phyloP scores from a whole-genome alignment of 2,113 vertebrate species.

The Rhombomys opimus region DNA sequence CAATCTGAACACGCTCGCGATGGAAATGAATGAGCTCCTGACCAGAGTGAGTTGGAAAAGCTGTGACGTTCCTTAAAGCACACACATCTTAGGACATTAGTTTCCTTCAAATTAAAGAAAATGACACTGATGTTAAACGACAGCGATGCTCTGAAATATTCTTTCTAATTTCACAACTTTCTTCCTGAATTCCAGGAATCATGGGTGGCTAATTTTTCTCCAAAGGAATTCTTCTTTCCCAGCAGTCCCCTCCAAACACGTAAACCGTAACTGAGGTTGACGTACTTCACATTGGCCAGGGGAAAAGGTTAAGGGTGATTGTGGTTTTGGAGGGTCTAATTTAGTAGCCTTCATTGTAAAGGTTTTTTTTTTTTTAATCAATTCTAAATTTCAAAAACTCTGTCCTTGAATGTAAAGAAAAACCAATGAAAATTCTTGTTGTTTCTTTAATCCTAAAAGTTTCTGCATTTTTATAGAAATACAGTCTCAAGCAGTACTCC shows the following conservation, averaged over 20 bases:
- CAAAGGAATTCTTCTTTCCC: not conserved
- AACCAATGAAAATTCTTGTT: slow-evolving; percentile 39
- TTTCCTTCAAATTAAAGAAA: not conserved
- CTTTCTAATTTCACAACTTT: slow-evolving; percentile 3
- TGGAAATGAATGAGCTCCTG: slow-evolving; percentile 97
- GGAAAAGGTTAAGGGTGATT: not conserved
- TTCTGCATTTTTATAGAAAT: slow-evolving; percentile 59
- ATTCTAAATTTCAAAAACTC: slow-evolving; percentile 22
- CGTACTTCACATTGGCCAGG: not conserved
- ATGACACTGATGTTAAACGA: not conserved
- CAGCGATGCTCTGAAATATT: slow-evolving; percentile 34
- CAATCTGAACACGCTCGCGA: slow-evolving; percentile 93
- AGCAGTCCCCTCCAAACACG: not conserved
- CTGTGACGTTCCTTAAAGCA: not conserved
- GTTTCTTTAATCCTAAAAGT: slow-evolving; percentile 25
- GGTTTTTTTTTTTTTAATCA: not conserved
- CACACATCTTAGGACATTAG: not conserved
- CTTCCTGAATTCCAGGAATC: not conserved
- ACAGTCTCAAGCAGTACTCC: slow-evolving; percentile 40
- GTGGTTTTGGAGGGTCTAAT: not conserved
- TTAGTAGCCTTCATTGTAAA: not conserved
- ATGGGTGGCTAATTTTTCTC: not conserved
- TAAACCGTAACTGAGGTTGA: not conserved
- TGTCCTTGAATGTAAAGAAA: slow-evolving; percentile 37
- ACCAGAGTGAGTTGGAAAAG: slow-evolving; percentile 90